phyloP scores from a whole-genome alignment of 2,888 invertebrate genomes.

The Hydraecia micacea region DNA sequence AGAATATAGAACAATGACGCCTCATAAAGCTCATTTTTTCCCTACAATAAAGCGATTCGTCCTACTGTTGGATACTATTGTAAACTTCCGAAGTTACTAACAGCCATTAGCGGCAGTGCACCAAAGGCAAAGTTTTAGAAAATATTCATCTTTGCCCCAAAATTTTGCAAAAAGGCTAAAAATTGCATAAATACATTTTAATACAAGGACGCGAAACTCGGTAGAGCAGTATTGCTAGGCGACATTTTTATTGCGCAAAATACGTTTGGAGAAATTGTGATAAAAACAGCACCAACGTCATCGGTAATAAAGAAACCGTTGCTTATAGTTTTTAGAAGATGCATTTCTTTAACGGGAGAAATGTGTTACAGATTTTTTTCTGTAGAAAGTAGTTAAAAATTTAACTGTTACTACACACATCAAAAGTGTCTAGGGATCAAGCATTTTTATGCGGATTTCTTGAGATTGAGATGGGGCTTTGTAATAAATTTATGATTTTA shows the following conservation, averaged over 20 bases:
- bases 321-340: conserved; percentile 44
- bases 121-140: conserved; percentile 67
- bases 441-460: too few species aligned
- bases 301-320: conserved; percentile 57
- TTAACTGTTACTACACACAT: conserved; percentile 43
- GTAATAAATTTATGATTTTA: too few species aligned
- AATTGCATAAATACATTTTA: conserved; percentile 79
- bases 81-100: conserved; percentile 85
- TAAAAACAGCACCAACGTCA: conserved; percentile 61
- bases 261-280: conserved; percentile 74
- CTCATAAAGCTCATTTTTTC: conserved; percentile 85
- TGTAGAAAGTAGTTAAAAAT: conserved; percentile 51
- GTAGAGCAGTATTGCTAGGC: conserved; percentile 62
- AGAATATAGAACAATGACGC: conserved; percentile 73
- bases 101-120: conserved; percentile 82
- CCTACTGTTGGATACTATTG: conserved; percentile 86
- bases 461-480: too few species aligned
- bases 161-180: conserved; percentile 76
- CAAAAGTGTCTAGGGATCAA: too few species aligned
- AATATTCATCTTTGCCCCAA: conserved; percentile 64
- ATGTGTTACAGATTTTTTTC: conserved; percentile 57
- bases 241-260: conserved; percentile 82
- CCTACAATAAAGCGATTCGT: conserved; percentile 85
- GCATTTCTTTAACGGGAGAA: conserved; percentile 46
- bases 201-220: conserved; percentile 49